Evolutionary conservation across 2,888 invertebrate genomes (phyloP), one percentile per base, ranked within the genome.

Genomic region (Unio delphinus): DNA sequence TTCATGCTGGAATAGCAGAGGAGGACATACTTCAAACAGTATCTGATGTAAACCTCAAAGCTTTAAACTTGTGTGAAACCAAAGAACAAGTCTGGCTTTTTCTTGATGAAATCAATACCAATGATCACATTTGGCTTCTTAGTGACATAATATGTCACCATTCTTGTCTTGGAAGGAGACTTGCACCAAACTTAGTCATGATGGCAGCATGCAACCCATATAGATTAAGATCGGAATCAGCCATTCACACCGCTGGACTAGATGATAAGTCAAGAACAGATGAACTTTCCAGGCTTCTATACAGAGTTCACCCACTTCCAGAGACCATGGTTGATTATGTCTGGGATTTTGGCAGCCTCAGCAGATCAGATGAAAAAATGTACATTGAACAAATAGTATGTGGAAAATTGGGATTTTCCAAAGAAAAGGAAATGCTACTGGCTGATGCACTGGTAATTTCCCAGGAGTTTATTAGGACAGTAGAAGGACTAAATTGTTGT

Each of bases 201-300:
- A 68, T 83, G 65, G 82, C 77, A 23, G 83, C 83, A 7, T 83
- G 83, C 62, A 83, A 83, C 75, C 83, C 83, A 20, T 83, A 83
- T 61, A 76, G 74, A 63, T 61, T 81, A 5, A 68, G 83, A 71
- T 69, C 74, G 30, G 34, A 65, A 1, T 64, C 67, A 15, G 62
- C 76, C 5, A 74, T 83, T 30, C 65, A 69, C 20, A 80, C 83
- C 3, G 74, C 79, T 11, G 82, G 83, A 23, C 63, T 83, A 15
- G 71, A 78, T 57, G 79, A 70, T 6, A 82, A 81, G 64, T 71
- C 77, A 15, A 75, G 72, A 65, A 73, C 79, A 11, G 83, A 83
- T 68, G 77, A 80, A 45, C 68, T 80, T 4, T 83, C 82, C 11
- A 72, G 70, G 60, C 69, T 83, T 18, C 82, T 81, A 0, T 83